Base-by-base conservation (phyloP, 2,888 invertebrate genomes). In the Crossocerus cetratus region DNA sequence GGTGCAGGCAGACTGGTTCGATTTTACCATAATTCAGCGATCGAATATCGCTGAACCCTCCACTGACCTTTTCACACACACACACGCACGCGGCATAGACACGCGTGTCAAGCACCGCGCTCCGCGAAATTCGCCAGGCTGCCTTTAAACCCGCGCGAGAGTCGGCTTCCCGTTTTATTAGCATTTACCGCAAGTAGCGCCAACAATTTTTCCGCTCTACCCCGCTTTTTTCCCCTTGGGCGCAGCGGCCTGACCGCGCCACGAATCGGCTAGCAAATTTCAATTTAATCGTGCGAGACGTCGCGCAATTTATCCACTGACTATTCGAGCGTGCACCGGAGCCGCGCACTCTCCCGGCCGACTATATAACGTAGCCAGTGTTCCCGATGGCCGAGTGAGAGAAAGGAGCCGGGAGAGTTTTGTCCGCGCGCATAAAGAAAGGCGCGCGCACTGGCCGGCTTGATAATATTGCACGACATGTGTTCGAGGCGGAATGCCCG, bases 1-100 rank as follows among this genome's bases (percentile, higher is more conserved):
- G 32, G 32, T 32, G 32, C 32, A 32, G 8, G 32, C 32, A 72
- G 78, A 82, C 78, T 71, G 81, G 75, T 72, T 80, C 61, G 72
- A 74, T 81, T 82, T 81, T 82, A 68, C 80, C 77, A 72, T 77
- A 80, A 80, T 64, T 80, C 57, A 54, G 70, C 78, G 63, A 66
- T 72, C 79, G 81, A 80, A 80, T 81, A 80, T 80, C 72, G 55
- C 44, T 59, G 65, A 70, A 65, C 77, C 11, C 68, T 57, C 11
- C 65, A 20, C 32, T 76, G 66, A 76, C 76, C 76, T 76, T 76
- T 76, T 65, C 65, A n/a, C n/a, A n/a, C n/a, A n/a, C 22, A 45
- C 42, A 55, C 13, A 57, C 55, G 72, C 18, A 61, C 77, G 74
- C 74, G 74, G 74, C 68, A 77, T 63, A 72, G 58, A 65, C n/a